These are phyloP conservation scores for Spisula solida DNA, from an alignment of 2,888 invertebrate genomes.

Conservation along the genomic window DNA sequence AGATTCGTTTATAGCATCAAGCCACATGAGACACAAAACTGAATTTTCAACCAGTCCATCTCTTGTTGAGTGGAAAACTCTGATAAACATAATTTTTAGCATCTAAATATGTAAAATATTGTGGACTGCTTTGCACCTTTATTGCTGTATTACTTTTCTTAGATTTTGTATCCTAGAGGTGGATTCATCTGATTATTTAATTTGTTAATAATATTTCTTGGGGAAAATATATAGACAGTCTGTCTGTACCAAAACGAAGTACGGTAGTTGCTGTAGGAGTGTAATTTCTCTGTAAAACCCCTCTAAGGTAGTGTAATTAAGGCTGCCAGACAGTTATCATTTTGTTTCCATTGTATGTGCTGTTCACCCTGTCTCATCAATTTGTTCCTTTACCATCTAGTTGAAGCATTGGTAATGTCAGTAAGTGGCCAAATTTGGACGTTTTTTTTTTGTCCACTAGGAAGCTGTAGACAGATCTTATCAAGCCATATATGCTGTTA, in stretches of 20 bases:
- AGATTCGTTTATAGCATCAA: too few relatives aligned
- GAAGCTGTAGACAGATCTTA: neutral
- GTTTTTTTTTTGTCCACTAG: conserved; percentile 1
- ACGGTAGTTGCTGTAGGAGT: neutral
- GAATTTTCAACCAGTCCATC: too few relatives aligned
- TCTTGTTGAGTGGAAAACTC: too few relatives aligned
- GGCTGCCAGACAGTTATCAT: neutral
- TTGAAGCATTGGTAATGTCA: conserved; percentile 19
- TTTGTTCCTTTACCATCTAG: neutral
- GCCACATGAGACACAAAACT: too few relatives aligned
- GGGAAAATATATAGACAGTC: neutral
- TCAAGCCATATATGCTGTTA: neutral
- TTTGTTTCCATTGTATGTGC: neutral
- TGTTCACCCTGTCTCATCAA: neutral
- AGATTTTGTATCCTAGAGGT: too few relatives aligned
- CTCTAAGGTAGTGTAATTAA: neutral
- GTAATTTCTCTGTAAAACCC: neutral
- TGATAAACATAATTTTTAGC: too few relatives aligned
- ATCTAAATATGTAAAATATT: too few relatives aligned
- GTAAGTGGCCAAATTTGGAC: conserved; percentile 10
- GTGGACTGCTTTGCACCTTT: too few relatives aligned
- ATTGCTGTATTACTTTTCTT: too few relatives aligned
- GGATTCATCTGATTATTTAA: neutral
- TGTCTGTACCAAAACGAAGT: neutral
- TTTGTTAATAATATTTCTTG: neutral